Percentiles rank a stretch among this genome's conserved stretches.
Evolutionary conservation across 2,888 invertebrate genomes (phyloP).

Genomic region (Limnephilus auricula): DNA sequence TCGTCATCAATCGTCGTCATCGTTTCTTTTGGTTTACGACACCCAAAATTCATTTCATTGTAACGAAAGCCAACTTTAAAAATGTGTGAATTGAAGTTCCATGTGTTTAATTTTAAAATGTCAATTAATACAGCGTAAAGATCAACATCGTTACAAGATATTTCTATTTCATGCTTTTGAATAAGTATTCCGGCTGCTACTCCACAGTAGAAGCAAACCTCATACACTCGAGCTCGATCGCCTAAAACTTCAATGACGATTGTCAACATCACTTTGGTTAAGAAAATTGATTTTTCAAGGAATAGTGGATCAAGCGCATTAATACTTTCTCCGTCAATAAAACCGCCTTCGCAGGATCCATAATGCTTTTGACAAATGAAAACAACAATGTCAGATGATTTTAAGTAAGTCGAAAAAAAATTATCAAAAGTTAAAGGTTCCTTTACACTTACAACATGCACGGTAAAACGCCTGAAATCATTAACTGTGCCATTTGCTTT

Average conservation of each 20-base stretch:
- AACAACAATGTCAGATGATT: background rate
- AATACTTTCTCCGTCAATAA: background rate
- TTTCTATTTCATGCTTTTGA: background rate
- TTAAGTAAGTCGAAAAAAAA: background rate
- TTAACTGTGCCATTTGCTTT: background rate
- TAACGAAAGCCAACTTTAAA: slow-evolving; percentile 17
- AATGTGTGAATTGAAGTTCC: background rate
- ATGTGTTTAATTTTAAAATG: background rate
- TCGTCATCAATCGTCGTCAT: background rate
- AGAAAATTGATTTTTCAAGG: background rate
- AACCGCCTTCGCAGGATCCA: background rate
- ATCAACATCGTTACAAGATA: background rate
- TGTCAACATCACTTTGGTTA: background rate
- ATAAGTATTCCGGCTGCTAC: background rate
- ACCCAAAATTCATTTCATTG: slow-evolving; percentile 20
- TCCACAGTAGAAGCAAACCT: slow-evolving; percentile 1
- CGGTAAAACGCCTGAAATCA: background rate
- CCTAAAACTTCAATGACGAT: slow-evolving; percentile 18
- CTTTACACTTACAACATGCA: background rate
- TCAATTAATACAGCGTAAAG: slow-evolving; percentile 1
- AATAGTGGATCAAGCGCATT: background rate
- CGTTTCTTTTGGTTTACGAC: background rate
- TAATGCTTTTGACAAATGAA: background rate
- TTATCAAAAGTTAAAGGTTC: background rate
- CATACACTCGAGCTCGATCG: background rate